Base-by-base conservation (phyloP, 2,888 invertebrate genomes). In the Drosophila rellima region DNA sequence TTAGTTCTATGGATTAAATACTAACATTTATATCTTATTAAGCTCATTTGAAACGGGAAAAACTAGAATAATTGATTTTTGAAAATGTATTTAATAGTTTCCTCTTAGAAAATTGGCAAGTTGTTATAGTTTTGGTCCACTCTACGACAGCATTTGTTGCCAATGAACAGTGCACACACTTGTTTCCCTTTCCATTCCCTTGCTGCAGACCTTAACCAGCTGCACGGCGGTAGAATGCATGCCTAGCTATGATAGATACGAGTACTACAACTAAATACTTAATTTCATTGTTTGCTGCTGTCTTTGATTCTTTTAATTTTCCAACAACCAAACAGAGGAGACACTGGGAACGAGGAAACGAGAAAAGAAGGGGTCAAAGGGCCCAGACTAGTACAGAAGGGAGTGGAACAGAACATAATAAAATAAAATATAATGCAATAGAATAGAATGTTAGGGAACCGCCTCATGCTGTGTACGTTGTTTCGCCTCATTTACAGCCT, bases 251-350 rank as follows among this genome's bases (percentile, higher is more conserved):
- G 50, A 59, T 87, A 80, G 84, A 82, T 80, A 63, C 76, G 64
- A 72, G 64, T 74, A 76, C 74, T 76, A 88, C 80, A 88, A 88
- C 83, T 84, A 84, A 84, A 88, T 84, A 89, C 89, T 87, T 89
- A 87, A 88, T 89, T 87, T 84, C 75, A 68, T 74, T 78, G 81
- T 73, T 70, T 84, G 78, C 77, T 65, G 76, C 79, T 85, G 85
- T 75, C 89, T 89, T 89, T 85, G 89, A 82, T 88, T 86, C 85
- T 86, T 86, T 89, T 86, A 86, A 87, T 69, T 87, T 86, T 86
- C 89, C 85, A 89, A 65, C 75, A 71, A 65, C 67, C 62, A 52
- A 44, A 37, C 26, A 39, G 8, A 44, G 13, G 13, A 35, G 33
- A 23, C 23, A 4, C 29, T 33, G 15, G 33, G n/a, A 13, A 29